Conservation (phyloP, 2,888 invertebrate genomes). For the Entomobrya proxima region DNA sequence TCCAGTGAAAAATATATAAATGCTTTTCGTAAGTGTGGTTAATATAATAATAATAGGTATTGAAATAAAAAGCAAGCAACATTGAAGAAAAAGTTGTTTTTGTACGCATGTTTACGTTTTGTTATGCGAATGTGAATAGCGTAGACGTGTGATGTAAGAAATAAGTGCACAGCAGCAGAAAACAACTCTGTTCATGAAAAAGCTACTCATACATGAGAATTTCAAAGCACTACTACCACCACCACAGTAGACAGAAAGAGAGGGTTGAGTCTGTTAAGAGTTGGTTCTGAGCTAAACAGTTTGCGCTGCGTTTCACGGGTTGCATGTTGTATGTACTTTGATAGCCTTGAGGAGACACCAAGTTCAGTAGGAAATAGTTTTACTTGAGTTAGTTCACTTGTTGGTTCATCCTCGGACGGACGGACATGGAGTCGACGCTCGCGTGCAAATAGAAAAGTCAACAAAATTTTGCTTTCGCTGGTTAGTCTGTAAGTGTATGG, state of each 20-base stretch:
- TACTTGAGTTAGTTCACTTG: conserved; percentile 42
- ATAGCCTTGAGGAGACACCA: conserved; percentile 61
- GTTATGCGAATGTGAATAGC: not conserved
- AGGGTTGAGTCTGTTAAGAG: no score
- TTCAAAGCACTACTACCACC: no score
- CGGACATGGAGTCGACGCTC: not conserved
- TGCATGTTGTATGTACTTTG: not conserved
- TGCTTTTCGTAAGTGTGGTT: not conserved
- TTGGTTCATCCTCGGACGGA: conserved; percentile 38
- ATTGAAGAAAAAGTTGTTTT: not conserved
- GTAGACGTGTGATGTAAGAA: not conserved
- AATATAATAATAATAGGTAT: conserved; percentile 20
- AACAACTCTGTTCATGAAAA: no score
- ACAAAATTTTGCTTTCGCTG: not conserved
- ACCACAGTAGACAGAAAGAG: no score
- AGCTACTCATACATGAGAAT: no score
- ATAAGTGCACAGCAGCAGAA: not conserved
- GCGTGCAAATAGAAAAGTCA: not conserved
- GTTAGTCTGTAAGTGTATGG: conserved; percentile 13
- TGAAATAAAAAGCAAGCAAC: not conserved
- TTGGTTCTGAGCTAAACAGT: no score
- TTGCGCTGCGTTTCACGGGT: not conserved
- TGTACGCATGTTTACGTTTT: not conserved
- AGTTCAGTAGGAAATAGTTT: conserved; percentile 27
- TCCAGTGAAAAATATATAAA: not conserved